phyloP scores from a whole-genome alignment of 2,113 vertebrate genomes.

The Odontesthes bonariensis region DNA sequence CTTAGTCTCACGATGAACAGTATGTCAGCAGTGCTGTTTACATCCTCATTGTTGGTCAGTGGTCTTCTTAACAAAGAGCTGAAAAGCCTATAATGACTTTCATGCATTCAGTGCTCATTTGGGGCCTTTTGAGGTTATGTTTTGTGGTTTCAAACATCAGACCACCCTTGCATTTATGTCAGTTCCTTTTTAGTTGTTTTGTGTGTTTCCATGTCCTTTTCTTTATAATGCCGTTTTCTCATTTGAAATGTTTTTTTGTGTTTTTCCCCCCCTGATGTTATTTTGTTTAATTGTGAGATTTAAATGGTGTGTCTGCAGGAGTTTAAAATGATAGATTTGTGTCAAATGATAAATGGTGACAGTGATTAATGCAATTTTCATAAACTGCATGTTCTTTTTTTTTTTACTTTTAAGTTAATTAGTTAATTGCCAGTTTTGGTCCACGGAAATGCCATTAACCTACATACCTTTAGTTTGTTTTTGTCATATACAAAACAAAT shows the following conservation, averaged over 20 bases:
- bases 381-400: too few species aligned
- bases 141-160: conserved; percentile 41
- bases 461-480: neutral
- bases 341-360: neutral
- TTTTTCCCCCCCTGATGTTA: conserved; percentile 4
- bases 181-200: conserved; percentile 3
- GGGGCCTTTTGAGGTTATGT: conserved; percentile 51
- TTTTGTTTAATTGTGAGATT: neutral
- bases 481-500: neutral
- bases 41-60: conserved; percentile 22
- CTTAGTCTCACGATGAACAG: conserved; percentile 16
- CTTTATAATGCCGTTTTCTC: neutral
- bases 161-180: conserved; percentile 22
- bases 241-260: neutral
- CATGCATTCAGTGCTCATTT: conserved; percentile 33
- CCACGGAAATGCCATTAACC: too few species aligned
- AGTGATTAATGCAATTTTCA: too few species aligned
- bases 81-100: conserved; percentile 42
- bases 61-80: conserved; percentile 40
- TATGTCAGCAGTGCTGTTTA: conserved; percentile 25
- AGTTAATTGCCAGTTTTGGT: too few species aligned
- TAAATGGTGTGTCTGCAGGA: neutral
- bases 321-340: neutral
- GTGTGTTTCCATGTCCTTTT: neutral
- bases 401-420: too few species aligned